Base-by-base conservation (phyloP, 2,888 invertebrate species). In the Lasiommata megera region DNA sequence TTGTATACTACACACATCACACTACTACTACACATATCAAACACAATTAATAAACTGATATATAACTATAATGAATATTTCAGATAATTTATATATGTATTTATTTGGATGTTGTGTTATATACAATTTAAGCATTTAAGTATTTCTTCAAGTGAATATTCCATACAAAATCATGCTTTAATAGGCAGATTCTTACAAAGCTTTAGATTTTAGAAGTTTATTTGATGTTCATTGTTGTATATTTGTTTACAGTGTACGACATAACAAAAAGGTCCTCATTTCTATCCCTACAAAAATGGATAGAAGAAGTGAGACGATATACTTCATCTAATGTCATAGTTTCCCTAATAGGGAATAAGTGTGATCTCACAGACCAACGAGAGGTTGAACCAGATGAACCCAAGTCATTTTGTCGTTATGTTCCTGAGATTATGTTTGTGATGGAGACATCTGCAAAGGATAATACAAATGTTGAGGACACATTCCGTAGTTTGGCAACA, bases 261-360 rank as follows among this genome's bases (percentile, higher is more conserved):
- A 97, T 99, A 66, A 98, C 98, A 61, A 98, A 97, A 78, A 92
- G 96, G 59, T 95, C 97, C 54, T 96, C 98, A 41, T 99, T 98
- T 88, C 92, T 97, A 63, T 97, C 96, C 69, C 92, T 99, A 55
- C 96, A 97, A 79, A 94, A 97, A 79, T 99, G 99, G 99, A 95
- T 99, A 65, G 98, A 98, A 77, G 99, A 99, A 92, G 97, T 99
- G 1, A 92, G 97, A 67, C 94, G 96, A 74, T 99, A 98, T 78
- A 97, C 99, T 53, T 97, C 98, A 16, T 96, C 96, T 28, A 96
- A 96, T 79, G 97, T 98, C 29, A 93, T 98, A 63, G 94, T 98
- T 62, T 94, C 98, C 40, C 88, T 99, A 67, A 96, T 99, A 63
- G 99, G 98, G 7, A 98, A 98, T 74, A 98, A 98, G 85, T 96